Evolutionary conservation across 2,113 vertebrate genomes (phyloP).

Genomic region (Psephotus haematonotus): DNA sequence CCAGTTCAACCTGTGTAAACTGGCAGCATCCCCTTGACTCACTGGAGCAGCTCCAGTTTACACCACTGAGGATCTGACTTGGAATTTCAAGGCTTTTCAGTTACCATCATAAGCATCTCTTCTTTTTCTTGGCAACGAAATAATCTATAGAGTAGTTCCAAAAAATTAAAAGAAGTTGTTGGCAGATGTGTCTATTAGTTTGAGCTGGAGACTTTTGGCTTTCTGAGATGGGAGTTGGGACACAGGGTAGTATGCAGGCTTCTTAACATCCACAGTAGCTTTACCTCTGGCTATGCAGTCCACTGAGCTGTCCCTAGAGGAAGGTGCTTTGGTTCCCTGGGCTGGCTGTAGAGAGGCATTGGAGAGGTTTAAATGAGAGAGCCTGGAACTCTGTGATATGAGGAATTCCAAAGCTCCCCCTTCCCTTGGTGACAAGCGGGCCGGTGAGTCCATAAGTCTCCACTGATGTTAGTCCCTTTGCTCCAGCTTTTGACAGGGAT

Average conservation of each 20-base stretch:
- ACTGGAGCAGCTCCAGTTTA: neutral
- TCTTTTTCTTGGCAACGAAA: slow-evolving; percentile 59
- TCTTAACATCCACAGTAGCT: neutral
- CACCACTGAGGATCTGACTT: neutral
- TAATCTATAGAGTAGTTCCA: slow-evolving; percentile 18
- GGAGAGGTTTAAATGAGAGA: neutral
- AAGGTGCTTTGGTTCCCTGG: neutral
- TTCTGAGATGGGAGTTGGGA: neutral
- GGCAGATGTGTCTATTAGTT: slow-evolving; percentile 61
- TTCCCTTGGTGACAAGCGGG: neutral
- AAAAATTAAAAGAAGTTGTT: slow-evolving; percentile 40
- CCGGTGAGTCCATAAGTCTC: rapidly evolving
- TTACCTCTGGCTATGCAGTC: slow-evolving; percentile 1
- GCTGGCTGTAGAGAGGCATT: neutral
- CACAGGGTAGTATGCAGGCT: neutral
- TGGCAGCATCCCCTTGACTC: neutral
- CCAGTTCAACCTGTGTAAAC: neutral
- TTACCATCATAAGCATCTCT: slow-evolving; percentile 49
- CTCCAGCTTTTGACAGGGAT: neutral
- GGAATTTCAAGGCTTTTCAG: slow-evolving; percentile 38
- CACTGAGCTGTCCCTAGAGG: neutral
- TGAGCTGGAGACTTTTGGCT: slow-evolving; percentile 6
- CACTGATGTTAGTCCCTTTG: neutral
- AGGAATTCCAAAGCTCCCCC: neutral
- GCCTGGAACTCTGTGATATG: rapidly evolving